Conservation (phyloP, 1,140 invertebrate genomes). For the Drosophila sp. region DNA sequence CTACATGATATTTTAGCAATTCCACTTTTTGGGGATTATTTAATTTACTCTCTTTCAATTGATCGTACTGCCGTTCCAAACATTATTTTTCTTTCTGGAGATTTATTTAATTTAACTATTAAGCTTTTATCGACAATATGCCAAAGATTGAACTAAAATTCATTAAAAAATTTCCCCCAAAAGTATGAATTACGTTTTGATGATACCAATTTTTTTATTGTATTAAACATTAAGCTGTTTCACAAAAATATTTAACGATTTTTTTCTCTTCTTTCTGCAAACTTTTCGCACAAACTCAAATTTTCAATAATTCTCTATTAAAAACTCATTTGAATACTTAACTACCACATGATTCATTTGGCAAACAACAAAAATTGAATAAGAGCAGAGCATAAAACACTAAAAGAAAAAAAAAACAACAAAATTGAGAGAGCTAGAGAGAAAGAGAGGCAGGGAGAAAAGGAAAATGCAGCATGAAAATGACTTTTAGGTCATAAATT, state of each 20-base stretch:
- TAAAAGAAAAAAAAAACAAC: conserved; percentile 12
- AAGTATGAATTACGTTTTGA: too few relatives aligned
- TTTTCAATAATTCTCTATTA: conserved; percentile 44
- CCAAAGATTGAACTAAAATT: too few relatives aligned
- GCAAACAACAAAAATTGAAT: conserved; percentile 27
- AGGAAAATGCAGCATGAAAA: conserved; percentile 3
- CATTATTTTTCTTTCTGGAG: too few relatives aligned
- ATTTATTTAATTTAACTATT: too few relatives aligned
- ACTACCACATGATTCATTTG: conserved; percentile 42
- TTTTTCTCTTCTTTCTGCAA: conserved; percentile 7
- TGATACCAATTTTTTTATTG: too few relatives aligned
- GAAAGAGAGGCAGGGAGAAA: conserved; percentile 29
- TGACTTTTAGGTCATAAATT: conserved; percentile 51
- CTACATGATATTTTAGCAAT: too few relatives aligned
- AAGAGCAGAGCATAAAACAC: conserved; percentile 19
- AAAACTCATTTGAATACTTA: conserved; percentile 46
- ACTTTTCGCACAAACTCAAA: conserved; percentile 11
- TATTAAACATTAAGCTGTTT: background rate
- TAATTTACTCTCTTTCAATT: too few relatives aligned
- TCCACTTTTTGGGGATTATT: too few relatives aligned
- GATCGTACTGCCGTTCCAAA: too few relatives aligned
- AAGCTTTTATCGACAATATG: too few relatives aligned
- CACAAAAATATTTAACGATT: background rate
- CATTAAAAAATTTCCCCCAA: too few relatives aligned
- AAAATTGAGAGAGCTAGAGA: conserved; percentile 26